Evolutionary conservation across 2,113 vertebrate genomes (phyloP).

Genomic region (Chascanopsetta lugubris): DNA sequence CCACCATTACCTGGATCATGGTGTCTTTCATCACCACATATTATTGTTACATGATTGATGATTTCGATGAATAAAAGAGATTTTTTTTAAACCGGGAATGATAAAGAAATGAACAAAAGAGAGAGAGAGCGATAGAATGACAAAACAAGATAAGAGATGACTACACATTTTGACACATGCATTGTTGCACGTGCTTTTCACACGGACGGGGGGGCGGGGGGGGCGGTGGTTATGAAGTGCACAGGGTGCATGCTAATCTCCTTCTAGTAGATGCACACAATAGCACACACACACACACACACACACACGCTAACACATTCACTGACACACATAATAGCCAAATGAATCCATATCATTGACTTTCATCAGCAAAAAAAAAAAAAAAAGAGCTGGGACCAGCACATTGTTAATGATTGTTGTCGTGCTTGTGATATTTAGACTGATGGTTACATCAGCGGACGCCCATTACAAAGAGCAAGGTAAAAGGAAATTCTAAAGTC

Average conservation of each 20-base stretch:
- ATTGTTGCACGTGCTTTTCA: no score
- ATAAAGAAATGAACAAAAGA: background rate
- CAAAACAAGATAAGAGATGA: constrained; percentile 10
- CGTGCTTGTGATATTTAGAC: constrained; percentile 64
- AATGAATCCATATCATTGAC: constrained; percentile 62
- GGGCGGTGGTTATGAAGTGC: constrained; percentile 19
- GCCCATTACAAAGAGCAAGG: constrained; percentile 49
- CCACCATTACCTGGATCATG: no score
- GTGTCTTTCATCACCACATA: no score
- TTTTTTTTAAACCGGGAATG: no score
- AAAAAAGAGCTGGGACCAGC: constrained; percentile 41
- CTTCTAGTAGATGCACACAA: constrained; percentile 6
- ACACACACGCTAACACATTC: constrained; percentile 4
- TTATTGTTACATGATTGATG: no score
- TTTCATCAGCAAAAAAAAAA: constrained; percentile 57
- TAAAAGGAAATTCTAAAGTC: constrained; percentile 59
- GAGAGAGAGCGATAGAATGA: background rate
- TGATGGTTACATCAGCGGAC: constrained; percentile 64
- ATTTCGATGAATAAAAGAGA: no score
- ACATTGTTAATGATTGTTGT: constrained; percentile 59
- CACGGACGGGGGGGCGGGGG: no score
- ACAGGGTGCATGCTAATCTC: constrained; percentile 37
- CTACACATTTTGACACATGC: no score
- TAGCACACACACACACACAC: constrained; percentile 13
- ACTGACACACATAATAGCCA: constrained; percentile 1